Percentiles rank a stretch among this genome's conserved stretches.
These are phyloP conservation scores for Centropus bengalensis DNA, from an alignment of 2,113 vertebrate genomes.

Conservation along the genomic window DNA sequence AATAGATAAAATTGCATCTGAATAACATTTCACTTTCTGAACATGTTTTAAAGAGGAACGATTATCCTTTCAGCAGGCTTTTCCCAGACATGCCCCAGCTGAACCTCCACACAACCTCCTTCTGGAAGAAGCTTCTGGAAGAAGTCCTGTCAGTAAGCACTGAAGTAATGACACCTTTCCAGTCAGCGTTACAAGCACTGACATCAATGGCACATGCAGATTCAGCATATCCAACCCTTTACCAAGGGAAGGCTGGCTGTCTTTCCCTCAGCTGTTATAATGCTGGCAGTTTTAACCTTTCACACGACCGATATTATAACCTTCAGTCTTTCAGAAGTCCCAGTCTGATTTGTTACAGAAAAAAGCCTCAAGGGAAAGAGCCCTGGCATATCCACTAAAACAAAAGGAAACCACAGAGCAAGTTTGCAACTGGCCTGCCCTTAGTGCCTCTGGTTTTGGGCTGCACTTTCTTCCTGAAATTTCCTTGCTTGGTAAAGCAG, in stretches of 20 bases:
- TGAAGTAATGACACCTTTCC: neutral
- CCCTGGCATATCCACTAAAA: neutral
- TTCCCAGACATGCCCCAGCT: neutral
- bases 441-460: neutral
- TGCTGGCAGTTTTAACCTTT: neutral
- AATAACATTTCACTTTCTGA: neutral
- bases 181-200: neutral
- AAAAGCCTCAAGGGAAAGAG: neutral
- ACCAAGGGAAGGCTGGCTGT: neutral
- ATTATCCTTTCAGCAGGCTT: neutral
- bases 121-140: too few relatives aligned
- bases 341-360: neutral
- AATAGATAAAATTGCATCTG: neutral
- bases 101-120: neutral
- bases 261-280: neutral
- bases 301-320: neutral
- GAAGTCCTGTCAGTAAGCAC: neutral
- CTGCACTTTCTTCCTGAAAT: neutral
- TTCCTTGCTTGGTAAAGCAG: neutral
- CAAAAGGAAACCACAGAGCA: neutral
- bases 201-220: neutral
- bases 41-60: neutral
- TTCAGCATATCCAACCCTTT: neutral
- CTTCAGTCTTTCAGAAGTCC: neutral
- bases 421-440: neutral